phyloP scores from a whole-genome alignment of 2,113 vertebrate genomes.

The Ptilonorhynchus violaceus region DNA sequence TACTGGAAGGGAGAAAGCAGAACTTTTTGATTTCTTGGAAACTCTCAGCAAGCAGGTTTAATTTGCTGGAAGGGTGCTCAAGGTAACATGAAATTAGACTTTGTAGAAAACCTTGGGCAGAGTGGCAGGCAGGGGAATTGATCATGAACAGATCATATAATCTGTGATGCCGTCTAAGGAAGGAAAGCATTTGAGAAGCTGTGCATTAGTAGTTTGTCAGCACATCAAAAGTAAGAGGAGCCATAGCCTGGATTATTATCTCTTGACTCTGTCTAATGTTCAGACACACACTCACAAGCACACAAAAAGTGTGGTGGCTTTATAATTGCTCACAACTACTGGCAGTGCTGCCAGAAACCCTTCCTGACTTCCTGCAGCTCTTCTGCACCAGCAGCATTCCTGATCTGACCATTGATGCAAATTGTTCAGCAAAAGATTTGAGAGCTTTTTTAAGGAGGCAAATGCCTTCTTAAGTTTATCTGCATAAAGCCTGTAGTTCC shows the following conservation, averaged over 20 bases:
- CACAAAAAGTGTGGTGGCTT: neutral
- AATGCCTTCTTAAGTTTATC: slow-evolving; percentile 23
- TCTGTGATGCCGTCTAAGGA: neutral
- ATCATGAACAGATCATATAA: neutral
- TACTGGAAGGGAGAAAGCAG: neutral
- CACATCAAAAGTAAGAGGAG: neutral
- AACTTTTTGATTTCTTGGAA: neutral
- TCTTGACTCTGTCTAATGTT: rapidly evolving
- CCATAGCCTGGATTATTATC: neutral
- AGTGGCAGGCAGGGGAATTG: neutral
- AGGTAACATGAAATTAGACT: neutral
- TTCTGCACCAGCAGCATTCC: neutral
- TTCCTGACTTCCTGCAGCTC: neutral
- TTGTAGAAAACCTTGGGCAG: neutral
- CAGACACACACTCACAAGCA: neutral
- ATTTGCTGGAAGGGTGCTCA: neutral
- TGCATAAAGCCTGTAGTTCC: neutral
- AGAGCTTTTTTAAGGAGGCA: neutral
- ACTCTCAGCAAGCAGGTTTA: neutral
- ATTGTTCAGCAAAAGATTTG: neutral
- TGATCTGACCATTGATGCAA: neutral
- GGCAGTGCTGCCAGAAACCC: neutral
- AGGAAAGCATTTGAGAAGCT: neutral
- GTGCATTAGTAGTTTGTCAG: neutral
- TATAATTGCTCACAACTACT: neutral